Conservation (phyloP, 2,113 vertebrate species). For the Onychorhynchus coronatus region DNA sequence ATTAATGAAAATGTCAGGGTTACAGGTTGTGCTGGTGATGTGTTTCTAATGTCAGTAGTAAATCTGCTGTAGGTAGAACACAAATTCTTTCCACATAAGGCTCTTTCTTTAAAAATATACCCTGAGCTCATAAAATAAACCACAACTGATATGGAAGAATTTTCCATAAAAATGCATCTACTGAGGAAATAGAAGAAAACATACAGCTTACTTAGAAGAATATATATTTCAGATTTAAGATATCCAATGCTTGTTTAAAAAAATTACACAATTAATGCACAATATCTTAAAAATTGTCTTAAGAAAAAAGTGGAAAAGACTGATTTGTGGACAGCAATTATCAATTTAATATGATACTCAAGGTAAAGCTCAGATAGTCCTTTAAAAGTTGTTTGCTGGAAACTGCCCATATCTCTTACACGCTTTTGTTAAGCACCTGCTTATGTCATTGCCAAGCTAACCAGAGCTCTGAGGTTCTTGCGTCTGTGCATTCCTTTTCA, state of each 20-base stretch:
- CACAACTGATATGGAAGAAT: neutral
- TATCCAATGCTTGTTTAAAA: neutral
- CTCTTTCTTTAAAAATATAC: constrained; percentile 13
- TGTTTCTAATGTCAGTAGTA: constrained; percentile 53
- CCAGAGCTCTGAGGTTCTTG: neutral
- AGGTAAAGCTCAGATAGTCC: neutral
- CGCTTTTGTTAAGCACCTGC: neutral
- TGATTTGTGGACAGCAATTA: neutral
- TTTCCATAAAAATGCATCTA: neutral
- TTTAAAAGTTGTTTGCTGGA: neutral
- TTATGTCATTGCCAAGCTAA: neutral
- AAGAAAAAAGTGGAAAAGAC: neutral
- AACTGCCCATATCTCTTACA: neutral
- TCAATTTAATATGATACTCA: neutral
- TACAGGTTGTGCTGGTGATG: constrained; percentile 42
- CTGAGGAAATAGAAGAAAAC: neutral
- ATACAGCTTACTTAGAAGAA: neutral
- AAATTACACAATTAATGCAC: neutral
- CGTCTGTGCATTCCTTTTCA: neutral
- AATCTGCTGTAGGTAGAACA: constrained; percentile 51
- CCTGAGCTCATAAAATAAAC: constrained; percentile 21
- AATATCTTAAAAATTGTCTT: neutral
- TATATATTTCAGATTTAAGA: neutral
- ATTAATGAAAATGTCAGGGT: constrained; percentile 64
- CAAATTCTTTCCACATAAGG: constrained; percentile 10